phyloP scores from a whole-genome alignment of 2,888 invertebrate genomes.

The Melipona bicolor region DNA sequence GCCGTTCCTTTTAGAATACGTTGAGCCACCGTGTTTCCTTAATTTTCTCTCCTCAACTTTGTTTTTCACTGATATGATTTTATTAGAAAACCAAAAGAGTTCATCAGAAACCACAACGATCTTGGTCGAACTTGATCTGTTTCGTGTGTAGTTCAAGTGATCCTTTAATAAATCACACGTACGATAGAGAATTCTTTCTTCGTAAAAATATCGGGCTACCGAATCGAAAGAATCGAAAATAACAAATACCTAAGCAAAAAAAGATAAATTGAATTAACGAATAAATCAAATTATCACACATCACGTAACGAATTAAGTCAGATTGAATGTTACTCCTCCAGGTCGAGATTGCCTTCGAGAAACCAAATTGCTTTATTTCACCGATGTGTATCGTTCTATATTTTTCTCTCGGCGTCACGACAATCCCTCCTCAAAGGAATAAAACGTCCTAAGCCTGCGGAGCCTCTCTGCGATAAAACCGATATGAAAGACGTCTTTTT shows the following conservation, averaged over 20 bases:
- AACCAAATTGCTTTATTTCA: not conserved
- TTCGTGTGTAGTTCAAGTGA: not conserved
- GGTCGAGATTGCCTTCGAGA: not conserved
- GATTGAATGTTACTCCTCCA: too few species aligned
- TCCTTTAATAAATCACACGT: not conserved
- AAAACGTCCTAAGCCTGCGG: not conserved
- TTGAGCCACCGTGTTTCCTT: slow-evolving; percentile 24
- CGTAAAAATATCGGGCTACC: too few species aligned
- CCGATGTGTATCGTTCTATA: not conserved
- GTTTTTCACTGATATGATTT: not conserved
- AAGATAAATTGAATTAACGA: too few species aligned
- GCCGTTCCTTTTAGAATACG: slow-evolving; percentile 29
- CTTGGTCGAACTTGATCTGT: not conserved
- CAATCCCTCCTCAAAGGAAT: not conserved
- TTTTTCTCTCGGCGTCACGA: not conserved
- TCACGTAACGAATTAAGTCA: too few species aligned
- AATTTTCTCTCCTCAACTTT: not conserved
- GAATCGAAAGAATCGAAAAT: too few species aligned
- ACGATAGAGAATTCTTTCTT: too few species aligned
- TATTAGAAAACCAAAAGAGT: not conserved
- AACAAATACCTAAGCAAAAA: too few species aligned
- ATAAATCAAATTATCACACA: too few species aligned
- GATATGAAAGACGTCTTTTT: not conserved
- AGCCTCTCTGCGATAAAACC: not conserved
- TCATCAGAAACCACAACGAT: not conserved